Evolutionary conservation across 1,140 invertebrate species (phyloP).

Genomic region (Macrobrachium rosenbergii): DNA sequence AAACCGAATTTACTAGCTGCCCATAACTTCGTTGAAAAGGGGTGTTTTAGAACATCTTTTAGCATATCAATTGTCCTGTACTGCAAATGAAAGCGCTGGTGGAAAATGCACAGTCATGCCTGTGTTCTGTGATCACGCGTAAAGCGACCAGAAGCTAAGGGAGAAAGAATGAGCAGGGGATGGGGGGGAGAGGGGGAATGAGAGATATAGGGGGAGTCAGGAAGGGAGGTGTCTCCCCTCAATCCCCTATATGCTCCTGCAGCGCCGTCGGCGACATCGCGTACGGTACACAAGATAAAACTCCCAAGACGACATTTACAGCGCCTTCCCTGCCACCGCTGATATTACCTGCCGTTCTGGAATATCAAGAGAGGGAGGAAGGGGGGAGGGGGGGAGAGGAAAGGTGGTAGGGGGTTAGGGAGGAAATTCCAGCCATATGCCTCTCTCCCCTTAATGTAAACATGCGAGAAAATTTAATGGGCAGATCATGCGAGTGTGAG

Average conservation of each 20-base stretch:
- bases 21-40: no score
- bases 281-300: constrained; percentile 19
- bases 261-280: not conserved
- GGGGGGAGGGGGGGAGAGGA: not conserved
- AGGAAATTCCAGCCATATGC: not conserved
- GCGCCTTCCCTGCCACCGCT: not conserved
- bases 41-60: no score
- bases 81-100: no score
- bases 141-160: not conserved
- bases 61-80: no score
- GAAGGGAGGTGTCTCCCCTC: no score
- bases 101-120: no score
- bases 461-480: constrained; percentile 42
- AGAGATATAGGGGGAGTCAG: not conserved
- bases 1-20: no score
- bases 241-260: no score
- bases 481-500: not conserved
- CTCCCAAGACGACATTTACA: not conserved
- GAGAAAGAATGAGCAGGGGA: not conserved
- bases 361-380: not conserved
- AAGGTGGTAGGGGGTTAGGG: not conserved
- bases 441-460: constrained; percentile 25
- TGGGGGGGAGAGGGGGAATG: not conserved
- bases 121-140: no score
- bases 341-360: not conserved